Evolutionary conservation across 2,797 vertebrate genomes (phyloP).

Genomic region (Eospalax fontanierii): DNA sequence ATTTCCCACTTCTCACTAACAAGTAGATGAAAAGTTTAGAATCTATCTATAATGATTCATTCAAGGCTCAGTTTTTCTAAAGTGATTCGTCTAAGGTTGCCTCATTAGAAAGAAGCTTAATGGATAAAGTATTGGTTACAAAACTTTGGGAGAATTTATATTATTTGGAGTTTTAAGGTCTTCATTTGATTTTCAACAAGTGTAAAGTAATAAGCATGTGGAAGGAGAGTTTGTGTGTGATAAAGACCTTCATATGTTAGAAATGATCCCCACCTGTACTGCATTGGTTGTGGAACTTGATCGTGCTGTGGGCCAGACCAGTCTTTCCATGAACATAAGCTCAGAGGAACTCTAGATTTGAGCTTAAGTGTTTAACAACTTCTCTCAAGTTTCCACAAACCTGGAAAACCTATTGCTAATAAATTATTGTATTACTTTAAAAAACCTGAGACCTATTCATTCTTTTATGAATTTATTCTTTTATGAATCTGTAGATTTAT

Average conservation of each 20-base stretch:
- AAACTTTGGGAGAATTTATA: background rate
- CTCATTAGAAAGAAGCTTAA: background rate
- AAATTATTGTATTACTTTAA: slow-evolving; percentile 19
- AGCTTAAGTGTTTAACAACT: background rate
- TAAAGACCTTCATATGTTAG: background rate
- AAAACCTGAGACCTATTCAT: background rate
- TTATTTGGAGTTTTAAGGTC: slow-evolving; percentile 50
- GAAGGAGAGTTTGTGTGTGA: background rate
- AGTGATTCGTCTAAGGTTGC: slow-evolving; percentile 18
- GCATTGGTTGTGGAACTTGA: background rate
- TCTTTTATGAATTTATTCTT: slow-evolving; percentile 20
- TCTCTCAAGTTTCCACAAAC: background rate
- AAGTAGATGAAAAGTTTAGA: background rate
- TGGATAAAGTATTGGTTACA: background rate
- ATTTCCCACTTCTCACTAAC: background rate
- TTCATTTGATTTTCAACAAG: slow-evolving; percentile 7
- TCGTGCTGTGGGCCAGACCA: background rate
- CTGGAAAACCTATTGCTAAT: slow-evolving; percentile 26
- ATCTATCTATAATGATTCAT: slow-evolving; percentile 40
- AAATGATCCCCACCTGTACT: background rate
- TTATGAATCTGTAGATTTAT: slow-evolving; percentile 22
- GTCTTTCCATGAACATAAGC: background rate
- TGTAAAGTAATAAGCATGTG: background rate
- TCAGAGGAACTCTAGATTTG: background rate
- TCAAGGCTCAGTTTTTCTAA: slow-evolving; percentile 28